Base-by-base conservation (phyloP, 2,797 vertebrate species). In the Helarctos malayanus region DNA sequence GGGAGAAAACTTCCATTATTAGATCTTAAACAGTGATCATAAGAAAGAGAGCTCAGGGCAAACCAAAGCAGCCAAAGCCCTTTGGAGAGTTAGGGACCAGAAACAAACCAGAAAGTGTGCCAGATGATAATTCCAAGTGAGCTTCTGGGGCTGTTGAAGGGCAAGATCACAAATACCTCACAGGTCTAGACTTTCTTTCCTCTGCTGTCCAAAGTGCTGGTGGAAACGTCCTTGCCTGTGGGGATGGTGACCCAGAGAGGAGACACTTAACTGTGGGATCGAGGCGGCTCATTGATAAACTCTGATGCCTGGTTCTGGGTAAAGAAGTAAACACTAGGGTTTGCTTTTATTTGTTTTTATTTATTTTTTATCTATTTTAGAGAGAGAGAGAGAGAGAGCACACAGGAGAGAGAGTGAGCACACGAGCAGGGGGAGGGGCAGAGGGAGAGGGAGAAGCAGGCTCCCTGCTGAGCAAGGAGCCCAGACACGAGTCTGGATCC, bases 261-360 rank as follows among this genome's bases (percentile, higher is more conserved):
- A 29, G 27, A 13, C 19, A 10, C 14, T 78, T 54, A 35, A 61
- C 16, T 57, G 9, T 45, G 73, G 38, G n/a, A 57, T 63, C 19
- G 8, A 76, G n/a, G 54, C 29, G 47, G 23, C 54, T 90, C 7
- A 3, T 35, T 71, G 78, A 86, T 56, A 63, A 56, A 25, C 29
- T 78, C 52, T 85, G 10, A 75, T 75, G 16, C 49, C 15, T 65
- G 45, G 21, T 61, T 94, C 11, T 54, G 54, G 7, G 9, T 65
- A 63, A 75, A 94, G 75, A 90, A 71, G 5, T 94, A 82, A 47
- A 81, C 85, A 38, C 2, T 57, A 57, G 15, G 52, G 29, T 29
- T 84, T 81, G 15, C 7, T 76, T 94, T 95, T 71, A 32, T 29
- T 83, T 84, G 10, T 12, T 71, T 94, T 95, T 63, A n/a, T 27